Conservation (phyloP, 2,113 vertebrate genomes). For the Formicarius rufipectus region DNA sequence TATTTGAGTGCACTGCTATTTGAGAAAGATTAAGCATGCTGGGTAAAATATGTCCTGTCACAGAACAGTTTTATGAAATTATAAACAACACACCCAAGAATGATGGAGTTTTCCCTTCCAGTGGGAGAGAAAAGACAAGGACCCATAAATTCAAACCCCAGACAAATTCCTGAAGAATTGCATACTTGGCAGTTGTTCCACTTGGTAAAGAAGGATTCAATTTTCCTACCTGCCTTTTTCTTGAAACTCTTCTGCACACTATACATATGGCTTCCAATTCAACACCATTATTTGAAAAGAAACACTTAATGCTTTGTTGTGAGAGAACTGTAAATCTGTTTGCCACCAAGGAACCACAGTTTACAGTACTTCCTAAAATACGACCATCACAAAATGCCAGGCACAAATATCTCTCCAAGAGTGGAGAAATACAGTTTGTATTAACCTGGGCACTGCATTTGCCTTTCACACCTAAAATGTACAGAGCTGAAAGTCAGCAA, state of each 20-base stretch:
- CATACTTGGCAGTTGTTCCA: conserved; percentile 24
- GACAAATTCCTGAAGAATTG: conserved; percentile 58
- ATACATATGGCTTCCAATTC: not conserved
- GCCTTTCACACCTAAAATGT: not conserved
- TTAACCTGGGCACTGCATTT: not conserved
- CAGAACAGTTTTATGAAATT: conserved; percentile 88
- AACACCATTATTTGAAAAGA: conserved; percentile 11
- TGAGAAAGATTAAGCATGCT: conserved; percentile 76
- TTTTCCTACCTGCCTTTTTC: conserved; percentile 19
- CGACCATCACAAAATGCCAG: not conserved
- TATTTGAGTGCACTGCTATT: conserved; percentile 71
- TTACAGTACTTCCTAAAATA: not conserved
- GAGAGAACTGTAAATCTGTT: not conserved
- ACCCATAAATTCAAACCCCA: conserved; percentile 68
- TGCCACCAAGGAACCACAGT: not conserved
- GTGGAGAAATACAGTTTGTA: not conserved
- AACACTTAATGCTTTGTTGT: not conserved
- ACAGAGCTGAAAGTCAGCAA: not conserved
- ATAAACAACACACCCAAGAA: conserved; percentile 78
- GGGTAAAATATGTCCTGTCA: conserved; percentile 88
- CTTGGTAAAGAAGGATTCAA: conserved; percentile 45
- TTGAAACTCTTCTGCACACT: not conserved
- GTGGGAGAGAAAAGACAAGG: conserved; percentile 69
- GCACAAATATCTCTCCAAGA: not conserved
- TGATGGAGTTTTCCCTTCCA: conserved; percentile 82